Base-by-base conservation (phyloP, 2,888 invertebrate species). In the Himalopsyche kuldschensis region DNA sequence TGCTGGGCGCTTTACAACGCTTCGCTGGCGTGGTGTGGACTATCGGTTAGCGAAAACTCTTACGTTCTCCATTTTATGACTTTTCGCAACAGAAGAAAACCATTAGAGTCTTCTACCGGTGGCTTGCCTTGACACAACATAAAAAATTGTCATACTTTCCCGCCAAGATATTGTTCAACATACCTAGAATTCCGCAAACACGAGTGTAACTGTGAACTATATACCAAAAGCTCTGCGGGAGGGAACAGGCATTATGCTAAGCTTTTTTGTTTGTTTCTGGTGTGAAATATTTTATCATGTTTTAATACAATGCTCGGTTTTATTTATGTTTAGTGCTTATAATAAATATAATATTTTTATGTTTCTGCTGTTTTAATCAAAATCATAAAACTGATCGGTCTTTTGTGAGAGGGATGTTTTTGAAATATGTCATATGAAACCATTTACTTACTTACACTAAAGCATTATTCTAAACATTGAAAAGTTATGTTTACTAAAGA, bases 81-180 rank as follows among this genome's bases (percentile, higher is more conserved):
- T 81, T 46, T 82, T 82, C 75, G 84, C 78, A 79, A 84, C 82
- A 84, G 84, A 82, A 84, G 82, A 84, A 84, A 80, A 78, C 84
- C 84, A 84, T 84, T 84, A 84, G 84, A 75, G 24, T 31, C 69
- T 55, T n/a, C 63, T 69, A 75, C 48, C 77, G 41, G 83, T 81
- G 79, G 81, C 84, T 82, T 82, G 82, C 46, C 80, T 55, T 84
- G 82, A 84, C 84, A 82, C 84, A 20, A 80, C 84, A 75, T 82
- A 81, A 84, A 84, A 82, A 84, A 84, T 82, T 80, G 80, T 82
- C 84, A 78, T 80, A 79, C 80, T 48, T 20, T 31, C 69, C 80
- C 32, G 24, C 55, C 55, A 24, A 55, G 55, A 55, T 55, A 55
- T 55, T 55, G 55, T 55, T 55, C 55, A 55, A 55, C 55, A 55